phyloP scores from a whole-genome alignment of 2,797 vertebrate species.

The Myoxocephalus aenaeus region DNA sequence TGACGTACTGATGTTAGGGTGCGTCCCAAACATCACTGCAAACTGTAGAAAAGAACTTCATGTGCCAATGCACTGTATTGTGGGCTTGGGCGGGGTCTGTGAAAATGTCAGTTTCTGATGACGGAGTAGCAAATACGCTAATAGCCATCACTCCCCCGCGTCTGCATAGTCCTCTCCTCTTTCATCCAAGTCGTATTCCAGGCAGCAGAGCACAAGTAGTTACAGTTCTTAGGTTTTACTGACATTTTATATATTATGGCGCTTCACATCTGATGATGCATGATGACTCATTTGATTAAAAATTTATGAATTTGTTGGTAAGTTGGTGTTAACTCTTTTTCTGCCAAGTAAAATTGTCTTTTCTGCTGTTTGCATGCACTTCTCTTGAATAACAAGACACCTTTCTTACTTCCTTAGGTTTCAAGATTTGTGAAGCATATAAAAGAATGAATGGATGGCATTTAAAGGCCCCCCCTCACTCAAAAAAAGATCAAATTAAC shows the following conservation, averaged over 20 bases:
- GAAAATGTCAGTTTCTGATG: not conserved
- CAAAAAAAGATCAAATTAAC: not conserved
- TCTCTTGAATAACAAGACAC: not conserved
- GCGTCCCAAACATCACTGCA: not conserved
- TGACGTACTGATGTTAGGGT: not conserved
- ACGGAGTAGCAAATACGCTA: not conserved
- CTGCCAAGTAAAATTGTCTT: not conserved
- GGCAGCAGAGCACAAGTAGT: not conserved
- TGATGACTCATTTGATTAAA: not conserved
- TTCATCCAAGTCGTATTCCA: not conserved
- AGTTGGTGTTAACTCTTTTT: not conserved
- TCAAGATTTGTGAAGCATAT: slow-evolving; percentile 2
- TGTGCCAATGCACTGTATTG: not conserved
- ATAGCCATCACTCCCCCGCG: not conserved
- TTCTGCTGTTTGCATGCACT: not conserved
- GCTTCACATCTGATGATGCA: not conserved
- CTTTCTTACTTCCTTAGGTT: not conserved
- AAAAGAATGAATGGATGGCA: not conserved
- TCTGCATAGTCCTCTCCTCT: not conserved
- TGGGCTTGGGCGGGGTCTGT: not conserved
- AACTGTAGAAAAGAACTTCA: not conserved
- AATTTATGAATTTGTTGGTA: not conserved
- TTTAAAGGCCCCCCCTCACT: not conserved
- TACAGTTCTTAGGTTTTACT: not conserved
- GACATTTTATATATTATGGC: not conserved